Base-by-base conservation (phyloP, 2,888 invertebrate genomes). In the Orgyia antiqua region DNA sequence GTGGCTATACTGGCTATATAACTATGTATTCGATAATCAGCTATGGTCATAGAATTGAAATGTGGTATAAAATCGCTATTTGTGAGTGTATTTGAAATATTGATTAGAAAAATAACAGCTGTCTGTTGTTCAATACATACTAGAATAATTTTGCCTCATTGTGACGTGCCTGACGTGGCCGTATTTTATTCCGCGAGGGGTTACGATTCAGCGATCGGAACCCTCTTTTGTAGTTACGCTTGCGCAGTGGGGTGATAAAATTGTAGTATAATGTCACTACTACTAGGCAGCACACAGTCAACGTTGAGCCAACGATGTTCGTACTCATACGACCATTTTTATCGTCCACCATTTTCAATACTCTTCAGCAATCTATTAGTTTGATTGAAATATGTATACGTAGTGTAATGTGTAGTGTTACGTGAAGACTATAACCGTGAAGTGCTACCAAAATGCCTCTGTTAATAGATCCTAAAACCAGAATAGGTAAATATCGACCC, bases 401-500 rank as follows among this genome's bases (percentile, higher is more conserved):
- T 6, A 15, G 15, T 15, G 15, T 15, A 15, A 6, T 4, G 15
- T 52, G 39, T 51, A 66, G 75, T 78, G 71, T 60, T 57, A 68
- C 64, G 51, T 74, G 62, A 74, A 60, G 32, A 54, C 51, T 52
- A 43, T 51, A 53, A 58, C 54, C 40, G 45, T 42, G 51, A 29
- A n/a, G 23, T 23, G 30, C 23, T 28, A 24, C 31, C 50, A 71
- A 68, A 68, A 86, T 86, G 86, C 78, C 86, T 42, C 44, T 80
- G 34, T 60, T 84, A 60, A 62, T 84, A 40, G 73, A 82, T 51
- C 55, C 66, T 42, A 73, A 58, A 55, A 70, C 53, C 49, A 68
- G 61, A 66, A 77, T 71, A 73, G 86, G 86, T 86, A 80, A 83
- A 61, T 84, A 86, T 84, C 66, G 84, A 84, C 79, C 77, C 51